phyloP scores from a whole-genome alignment of 2,113 vertebrate genomes.

The Chaetodon auriga region DNA sequence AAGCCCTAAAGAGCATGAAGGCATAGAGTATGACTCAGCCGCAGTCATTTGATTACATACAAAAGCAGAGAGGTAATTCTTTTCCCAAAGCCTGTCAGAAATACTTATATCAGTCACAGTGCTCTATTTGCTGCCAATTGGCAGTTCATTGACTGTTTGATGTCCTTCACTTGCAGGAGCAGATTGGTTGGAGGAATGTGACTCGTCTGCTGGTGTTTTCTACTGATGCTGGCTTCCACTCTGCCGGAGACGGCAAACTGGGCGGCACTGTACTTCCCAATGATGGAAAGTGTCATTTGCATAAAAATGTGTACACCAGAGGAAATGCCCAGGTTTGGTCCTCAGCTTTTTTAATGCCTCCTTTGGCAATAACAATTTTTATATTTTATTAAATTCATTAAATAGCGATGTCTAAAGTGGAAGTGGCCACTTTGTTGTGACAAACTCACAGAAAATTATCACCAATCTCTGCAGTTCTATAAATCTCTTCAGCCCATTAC shows the following conservation, averaged over 20 bases:
- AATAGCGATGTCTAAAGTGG: too few species aligned
- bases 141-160: conserved; percentile 19
- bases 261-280: conserved; percentile 92
- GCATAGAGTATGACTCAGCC: conserved; percentile 30
- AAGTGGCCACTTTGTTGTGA: too few species aligned
- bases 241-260: conserved; percentile 93
- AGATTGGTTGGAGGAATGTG: conserved; percentile 92
- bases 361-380: too few species aligned
- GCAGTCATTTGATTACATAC: conserved; percentile 13
- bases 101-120: conserved; percentile 17
- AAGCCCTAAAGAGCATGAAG: conserved; percentile 24
- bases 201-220: conserved; percentile 91
- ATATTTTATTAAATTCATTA: too few species aligned
- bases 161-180: conserved; percentile 78
- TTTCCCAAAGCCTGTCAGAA: conserved; percentile 39
- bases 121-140: conserved; percentile 18
- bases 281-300: conserved; percentile 89
- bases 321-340: conserved; percentile 79
- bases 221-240: conserved; percentile 92
- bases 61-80: conserved; percentile 45
- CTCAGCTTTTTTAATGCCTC: too few species aligned
- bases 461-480: too few species aligned
- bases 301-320: conserved; percentile 53
- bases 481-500: too few species aligned
- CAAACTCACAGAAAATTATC: too few species aligned